Evolutionary conservation across 2,888 invertebrate genomes (phyloP), one percentile per base, ranked within the genome.

Genomic region (Anodontia alba): DNA sequence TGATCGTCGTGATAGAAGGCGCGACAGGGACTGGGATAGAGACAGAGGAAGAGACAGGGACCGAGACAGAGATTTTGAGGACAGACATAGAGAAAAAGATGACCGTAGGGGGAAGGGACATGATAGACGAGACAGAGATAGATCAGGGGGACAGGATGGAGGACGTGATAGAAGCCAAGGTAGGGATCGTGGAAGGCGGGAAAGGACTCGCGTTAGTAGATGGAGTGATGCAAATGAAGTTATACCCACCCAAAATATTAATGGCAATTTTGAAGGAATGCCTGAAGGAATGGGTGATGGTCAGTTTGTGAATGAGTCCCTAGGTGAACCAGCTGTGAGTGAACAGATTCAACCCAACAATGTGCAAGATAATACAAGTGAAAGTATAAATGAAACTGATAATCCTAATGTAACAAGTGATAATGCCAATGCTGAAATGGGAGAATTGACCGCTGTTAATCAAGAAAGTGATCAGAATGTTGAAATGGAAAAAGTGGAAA

Each of bases 201-300:
- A 33, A 20, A 20, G 82, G n/a, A 38, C 78, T 67, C 78, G 90
- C 42, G 82, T 78, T 42, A 87, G 87, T 77, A 78, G 88, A 38
- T 89, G 88, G 88, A 83, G 90, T 76, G 82, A 88, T 79, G 78
- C 66, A 26, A 75, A 78, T n/a, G 78, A 82, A 46, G 68, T 46
- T 42, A 42, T 8, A 51, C 20, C 31, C 43, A 38, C 43, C n/a
- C 10, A 54, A 38, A 20, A 42, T 33, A 74, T 43, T 17, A 46
- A 67, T 36, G 67, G 68, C 54, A 68, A 68, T 38, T 51, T 49
- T 67, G 75, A 67, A 68, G 75, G 67, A 26, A 26, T 75, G 10
- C 68, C 46, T 66, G 69, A 57, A 29, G 62, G 51, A 62, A 67
- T 38, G 12, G 12, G 38, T 38, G n/a, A 57, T 42, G 73, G 49